Conservation (phyloP, 2,113 vertebrate species). For the Chaetops frenatus region DNA sequence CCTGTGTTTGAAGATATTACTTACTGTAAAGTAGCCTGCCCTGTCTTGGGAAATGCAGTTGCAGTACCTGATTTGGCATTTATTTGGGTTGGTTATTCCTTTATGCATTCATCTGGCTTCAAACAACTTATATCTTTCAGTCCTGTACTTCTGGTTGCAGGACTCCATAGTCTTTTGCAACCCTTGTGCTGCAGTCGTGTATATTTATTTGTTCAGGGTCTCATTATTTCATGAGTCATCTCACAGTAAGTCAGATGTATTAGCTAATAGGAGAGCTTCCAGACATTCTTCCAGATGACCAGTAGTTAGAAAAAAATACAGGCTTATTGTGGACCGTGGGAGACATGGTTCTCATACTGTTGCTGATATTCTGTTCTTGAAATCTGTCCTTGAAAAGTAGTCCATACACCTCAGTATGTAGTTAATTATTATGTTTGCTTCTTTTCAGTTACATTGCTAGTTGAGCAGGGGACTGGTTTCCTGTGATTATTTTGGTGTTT, state of each 20-base stretch:
- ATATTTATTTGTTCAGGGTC: not conserved
- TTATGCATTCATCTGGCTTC: not conserved
- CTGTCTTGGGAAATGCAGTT: not conserved
- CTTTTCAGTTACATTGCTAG: not conserved
- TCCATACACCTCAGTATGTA: not conserved
- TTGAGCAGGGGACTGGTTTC: not conserved
- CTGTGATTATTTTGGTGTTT: not conserved
- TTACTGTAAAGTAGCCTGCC: not conserved
- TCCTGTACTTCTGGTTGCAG: not conserved
- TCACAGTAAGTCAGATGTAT: not conserved
- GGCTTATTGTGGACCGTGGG: not conserved
- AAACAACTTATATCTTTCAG: accelerated
- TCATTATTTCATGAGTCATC: not conserved
- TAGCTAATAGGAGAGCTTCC: not conserved
- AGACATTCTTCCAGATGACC: not conserved
- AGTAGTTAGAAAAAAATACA: not conserved
- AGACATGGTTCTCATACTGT: not conserved
- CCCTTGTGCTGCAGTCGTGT: not conserved
- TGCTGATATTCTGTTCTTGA: not conserved
- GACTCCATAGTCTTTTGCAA: not conserved
- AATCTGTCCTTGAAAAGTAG: not conserved
- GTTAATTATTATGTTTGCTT: not conserved
- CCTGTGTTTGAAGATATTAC: not conserved
- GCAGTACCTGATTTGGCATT: not conserved
- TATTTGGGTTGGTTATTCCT: not conserved